Conservation (phyloP, 2,113 vertebrate genomes). For the Perccottus glenii region DNA sequence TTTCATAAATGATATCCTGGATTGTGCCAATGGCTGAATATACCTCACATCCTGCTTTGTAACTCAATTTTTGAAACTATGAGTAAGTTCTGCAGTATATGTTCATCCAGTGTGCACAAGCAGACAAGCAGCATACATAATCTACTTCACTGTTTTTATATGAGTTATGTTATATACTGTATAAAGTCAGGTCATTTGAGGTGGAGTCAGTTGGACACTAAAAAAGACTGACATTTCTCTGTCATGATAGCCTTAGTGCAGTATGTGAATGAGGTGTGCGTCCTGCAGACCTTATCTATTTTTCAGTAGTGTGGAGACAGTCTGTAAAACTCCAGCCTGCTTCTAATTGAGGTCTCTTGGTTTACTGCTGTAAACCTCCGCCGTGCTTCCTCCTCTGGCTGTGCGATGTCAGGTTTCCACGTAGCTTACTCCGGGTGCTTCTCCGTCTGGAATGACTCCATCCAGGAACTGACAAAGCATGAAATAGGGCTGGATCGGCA, state of each 20-base stretch:
- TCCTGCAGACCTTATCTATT: conserved; percentile 19
- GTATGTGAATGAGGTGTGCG: conserved; percentile 1
- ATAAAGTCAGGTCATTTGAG: conserved; percentile 14
- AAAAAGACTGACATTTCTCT: conserved; percentile 1
- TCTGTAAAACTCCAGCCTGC: neutral
- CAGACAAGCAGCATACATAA: no score
- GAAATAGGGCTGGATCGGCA: conserved; percentile 61
- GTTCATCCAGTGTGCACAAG: no score
- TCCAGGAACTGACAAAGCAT: conserved; percentile 75
- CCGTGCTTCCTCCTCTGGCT: conserved; percentile 31
- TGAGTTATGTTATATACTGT: no score
- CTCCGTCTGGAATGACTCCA: conserved; percentile 61
- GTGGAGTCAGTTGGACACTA: conserved; percentile 22
- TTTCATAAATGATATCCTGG: no score
- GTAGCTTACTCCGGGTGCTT: conserved; percentile 28
- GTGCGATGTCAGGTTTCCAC: conserved; percentile 40
- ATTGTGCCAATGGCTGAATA: no score
- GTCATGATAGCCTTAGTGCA: neutral
- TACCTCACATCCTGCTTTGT: no score
- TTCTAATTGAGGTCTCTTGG: conserved; percentile 54
- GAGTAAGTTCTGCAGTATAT: no score
- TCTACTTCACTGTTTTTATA: no score
- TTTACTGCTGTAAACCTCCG: conserved; percentile 54
- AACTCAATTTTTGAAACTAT: no score
- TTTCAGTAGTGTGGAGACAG: conserved; percentile 15